Evolutionary conservation across 2,113 vertebrate species (phyloP), one percentile per base, ranked within the genome.

Genomic region (Climacteris rufus): DNA sequence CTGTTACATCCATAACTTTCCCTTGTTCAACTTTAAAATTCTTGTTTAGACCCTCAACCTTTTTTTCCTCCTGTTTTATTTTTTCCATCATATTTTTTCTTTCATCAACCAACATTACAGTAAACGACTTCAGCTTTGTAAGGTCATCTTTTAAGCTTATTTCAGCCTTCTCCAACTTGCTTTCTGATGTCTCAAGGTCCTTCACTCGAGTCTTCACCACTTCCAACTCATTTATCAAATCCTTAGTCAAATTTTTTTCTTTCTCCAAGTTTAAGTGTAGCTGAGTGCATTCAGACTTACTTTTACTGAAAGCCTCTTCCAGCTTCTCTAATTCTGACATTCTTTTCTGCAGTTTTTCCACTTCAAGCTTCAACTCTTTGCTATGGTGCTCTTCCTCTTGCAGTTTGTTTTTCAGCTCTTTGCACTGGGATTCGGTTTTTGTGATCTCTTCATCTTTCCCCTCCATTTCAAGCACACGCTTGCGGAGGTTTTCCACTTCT

Each of bases 361-460:
- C 98, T 94, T 99, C 98, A 31, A 99, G 94, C 87, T 97, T 98
- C 89, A 99, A 90, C 94, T 99, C 99, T 81, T 97, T 98, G 90
- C 98, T 98, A 18, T 98, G 98, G 81, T 98, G 98, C 83, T 99
- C 99, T 90, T 99, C 99, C 20, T 98, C 98, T 53, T 99, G 98
- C 17, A 99, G 97, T 93, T 97, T 99, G 85, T 98, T 99, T 96
- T 96, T 98, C 84, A 99, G 95, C 87, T 99, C 99, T 91, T 97
- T 97, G 97, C 99, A 99, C 86, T 99, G 99, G 40, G 97, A 97
- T 96, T 99, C 99, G 0, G 98, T 98, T 95, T 99, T 99, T 5
- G 97, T 99, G 88, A 99, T 99, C 97, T 99, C 99, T 85, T 99
- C 99, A 17, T 99, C 99, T 74, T 99, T 99, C 7, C 99, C 99